phyloP scores from a whole-genome alignment of 2,888 invertebrate species.

The Phortica okadai region DNA sequence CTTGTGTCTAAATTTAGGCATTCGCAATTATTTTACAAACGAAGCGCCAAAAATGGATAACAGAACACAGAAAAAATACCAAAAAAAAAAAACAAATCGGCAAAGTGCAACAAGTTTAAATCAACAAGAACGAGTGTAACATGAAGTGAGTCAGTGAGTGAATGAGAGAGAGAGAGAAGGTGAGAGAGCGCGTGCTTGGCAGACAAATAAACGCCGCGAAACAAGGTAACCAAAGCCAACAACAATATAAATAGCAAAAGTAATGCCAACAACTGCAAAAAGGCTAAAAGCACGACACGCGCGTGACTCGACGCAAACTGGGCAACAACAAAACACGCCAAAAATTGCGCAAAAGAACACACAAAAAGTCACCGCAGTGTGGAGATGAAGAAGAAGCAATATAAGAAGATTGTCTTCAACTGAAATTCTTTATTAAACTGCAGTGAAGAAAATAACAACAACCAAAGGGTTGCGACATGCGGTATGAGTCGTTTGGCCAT shows the following conservation, averaged over 20 bases:
- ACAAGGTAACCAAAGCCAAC: too few relatives aligned
- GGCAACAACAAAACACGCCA: conserved; percentile 11
- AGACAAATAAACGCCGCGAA: neutral
- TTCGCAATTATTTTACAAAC: conserved; percentile 37
- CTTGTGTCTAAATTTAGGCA: conserved; percentile 32
- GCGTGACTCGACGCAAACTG: conserved; percentile 42
- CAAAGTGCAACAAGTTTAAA: conserved; percentile 7
- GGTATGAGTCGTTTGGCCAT: neutral
- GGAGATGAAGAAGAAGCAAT: conserved; percentile 8
- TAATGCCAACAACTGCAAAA: conserved; percentile 20
- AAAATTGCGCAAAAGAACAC: conserved; percentile 23
- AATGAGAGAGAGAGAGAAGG: neutral
- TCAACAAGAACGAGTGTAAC: neutral
- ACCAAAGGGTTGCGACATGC: neutral
- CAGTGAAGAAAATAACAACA: neutral
- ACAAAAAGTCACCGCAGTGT: conserved; percentile 1
- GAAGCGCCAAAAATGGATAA: conserved; percentile 37
- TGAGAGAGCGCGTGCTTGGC: neutral
- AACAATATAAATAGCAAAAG: conserved; percentile 20
- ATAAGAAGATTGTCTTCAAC: neutral
- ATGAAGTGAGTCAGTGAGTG: neutral
- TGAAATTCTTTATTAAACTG: conserved; percentile 4
- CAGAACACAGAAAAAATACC: neutral
- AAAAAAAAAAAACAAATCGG: neutral
- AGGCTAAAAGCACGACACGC: conserved; percentile 34